Conservation (phyloP, 2,888 invertebrate genomes). For the Nomada goodeniana region DNA sequence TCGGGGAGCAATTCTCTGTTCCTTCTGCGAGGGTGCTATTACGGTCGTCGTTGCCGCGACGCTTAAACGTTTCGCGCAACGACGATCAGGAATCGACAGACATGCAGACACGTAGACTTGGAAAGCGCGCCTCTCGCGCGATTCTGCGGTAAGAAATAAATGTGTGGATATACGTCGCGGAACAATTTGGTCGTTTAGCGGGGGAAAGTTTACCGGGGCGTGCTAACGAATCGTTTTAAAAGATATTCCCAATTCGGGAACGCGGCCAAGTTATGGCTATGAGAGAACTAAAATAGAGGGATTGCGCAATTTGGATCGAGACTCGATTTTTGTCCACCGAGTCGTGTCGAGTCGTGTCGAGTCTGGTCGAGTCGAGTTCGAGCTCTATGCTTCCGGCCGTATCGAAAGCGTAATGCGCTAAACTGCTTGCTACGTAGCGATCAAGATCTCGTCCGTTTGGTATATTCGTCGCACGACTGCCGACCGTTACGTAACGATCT, state of each 20-base stretch:
- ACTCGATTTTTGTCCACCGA: slow-evolving; percentile 16
- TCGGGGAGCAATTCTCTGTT: no score
- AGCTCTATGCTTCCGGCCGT: slow-evolving; percentile 19
- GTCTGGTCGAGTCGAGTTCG: no score
- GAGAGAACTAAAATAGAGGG: slow-evolving; percentile 72
- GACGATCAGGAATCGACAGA: no score
- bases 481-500: slow-evolving; percentile 37
- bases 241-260: slow-evolving; percentile 72
- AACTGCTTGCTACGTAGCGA: neutral
- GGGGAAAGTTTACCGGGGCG: no score
- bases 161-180: neutral
- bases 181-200: neutral
- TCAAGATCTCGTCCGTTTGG: slow-evolving; percentile 24
- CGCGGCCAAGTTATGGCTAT: slow-evolving; percentile 70
- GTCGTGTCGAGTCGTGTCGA: neutral
- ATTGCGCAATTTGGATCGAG: slow-evolving; percentile 68
- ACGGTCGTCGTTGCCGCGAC: no score
- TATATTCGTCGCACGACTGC: slow-evolving; percentile 23
- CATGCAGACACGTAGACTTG: no score
- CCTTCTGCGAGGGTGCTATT: no score
- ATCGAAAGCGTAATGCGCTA: neutral
- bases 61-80: no score
- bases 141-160: neutral
- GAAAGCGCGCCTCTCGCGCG: no score
- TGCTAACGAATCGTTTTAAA: slow-evolving; percentile 33